A percentile compares a stretch with the other conserved stretches of the same genome.
Conservation (phyloP, 2,113 vertebrate species). For the Ictalurus punctatus region DNA sequence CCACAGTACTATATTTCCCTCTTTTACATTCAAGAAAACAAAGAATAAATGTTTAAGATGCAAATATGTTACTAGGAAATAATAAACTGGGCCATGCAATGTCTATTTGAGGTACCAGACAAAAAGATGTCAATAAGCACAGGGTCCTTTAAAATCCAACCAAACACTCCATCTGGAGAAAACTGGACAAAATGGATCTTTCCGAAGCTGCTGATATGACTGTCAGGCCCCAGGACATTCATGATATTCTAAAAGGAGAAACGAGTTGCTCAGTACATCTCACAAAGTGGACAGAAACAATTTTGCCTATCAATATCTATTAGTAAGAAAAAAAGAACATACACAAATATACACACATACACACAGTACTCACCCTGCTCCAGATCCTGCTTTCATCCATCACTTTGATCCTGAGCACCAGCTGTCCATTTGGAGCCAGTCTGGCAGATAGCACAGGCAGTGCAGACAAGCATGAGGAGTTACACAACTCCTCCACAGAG, state of each 20-base stretch:
- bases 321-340: background rate
- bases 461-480: constrained; percentile 77
- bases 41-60: background rate
- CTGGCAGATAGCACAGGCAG: constrained; percentile 76
- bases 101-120: constrained; percentile 66
- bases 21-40: background rate
- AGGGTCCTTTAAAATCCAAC: constrained; percentile 76
- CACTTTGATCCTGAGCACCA: constrained; percentile 71
- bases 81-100: background rate
- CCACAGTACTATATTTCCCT: background rate
- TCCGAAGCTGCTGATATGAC: constrained; percentile 68
- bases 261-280: background rate
- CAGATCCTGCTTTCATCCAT: constrained; percentile 62
- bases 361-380: constrained; percentile 54
- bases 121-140: constrained; percentile 75
- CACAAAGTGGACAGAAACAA: background rate
- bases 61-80: background rate
- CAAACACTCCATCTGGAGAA: constrained; percentile 78
- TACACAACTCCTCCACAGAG: constrained; percentile 86
- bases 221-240: constrained; percentile 81
- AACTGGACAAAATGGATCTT: constrained; percentile 81
- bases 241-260: constrained; percentile 70
- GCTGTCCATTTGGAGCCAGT: constrained; percentile 67
- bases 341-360: background rate
- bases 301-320: background rate